Percentiles rank a stretch among this genome's conserved stretches.
Evolutionary conservation across 2,888 invertebrate species (phyloP).

Genomic region (Mycogona germanica): DNA sequence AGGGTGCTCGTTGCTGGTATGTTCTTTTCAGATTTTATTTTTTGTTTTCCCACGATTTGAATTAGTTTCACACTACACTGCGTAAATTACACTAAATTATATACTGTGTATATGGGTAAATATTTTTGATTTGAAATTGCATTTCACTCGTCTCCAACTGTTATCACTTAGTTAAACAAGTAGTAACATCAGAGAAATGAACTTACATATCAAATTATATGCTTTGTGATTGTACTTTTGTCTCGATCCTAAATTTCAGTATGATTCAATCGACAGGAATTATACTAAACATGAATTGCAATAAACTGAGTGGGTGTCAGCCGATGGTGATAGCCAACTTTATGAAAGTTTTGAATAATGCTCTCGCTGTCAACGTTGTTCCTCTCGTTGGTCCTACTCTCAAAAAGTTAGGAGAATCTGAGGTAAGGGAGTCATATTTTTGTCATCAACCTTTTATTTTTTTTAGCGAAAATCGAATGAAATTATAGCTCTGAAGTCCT

Average conservation of each 20-base stretch:
- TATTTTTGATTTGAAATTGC: too few relatives aligned
- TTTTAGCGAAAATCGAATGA: too few relatives aligned
- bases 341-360: slow-evolving; percentile 41
- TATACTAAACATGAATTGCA: slow-evolving; percentile 29
- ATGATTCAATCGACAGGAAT: slow-evolving; percentile 27
- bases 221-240: not conserved
- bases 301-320: slow-evolving; percentile 26
- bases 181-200: too few relatives aligned
- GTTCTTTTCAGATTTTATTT: not conserved
- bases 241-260: not conserved
- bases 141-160: too few relatives aligned
- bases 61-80: not conserved
- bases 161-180: too few relatives aligned
- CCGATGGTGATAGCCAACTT: slow-evolving; percentile 33
- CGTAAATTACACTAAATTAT: too few relatives aligned
- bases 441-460: too few relatives aligned
- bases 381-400: not conserved
- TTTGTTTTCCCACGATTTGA: not conserved
- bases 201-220: too few relatives aligned
- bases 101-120: too few relatives aligned
- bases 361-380: slow-evolving; percentile 30
- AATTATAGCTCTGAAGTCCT: too few relatives aligned
- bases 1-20: slow-evolving; percentile 45
- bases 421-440: slow-evolving; percentile 23
- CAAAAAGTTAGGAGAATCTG: slow-evolving; percentile 21